Evolutionary conservation across 2,888 invertebrate genomes (phyloP).

Genomic region (Cephus nigrinus): DNA sequence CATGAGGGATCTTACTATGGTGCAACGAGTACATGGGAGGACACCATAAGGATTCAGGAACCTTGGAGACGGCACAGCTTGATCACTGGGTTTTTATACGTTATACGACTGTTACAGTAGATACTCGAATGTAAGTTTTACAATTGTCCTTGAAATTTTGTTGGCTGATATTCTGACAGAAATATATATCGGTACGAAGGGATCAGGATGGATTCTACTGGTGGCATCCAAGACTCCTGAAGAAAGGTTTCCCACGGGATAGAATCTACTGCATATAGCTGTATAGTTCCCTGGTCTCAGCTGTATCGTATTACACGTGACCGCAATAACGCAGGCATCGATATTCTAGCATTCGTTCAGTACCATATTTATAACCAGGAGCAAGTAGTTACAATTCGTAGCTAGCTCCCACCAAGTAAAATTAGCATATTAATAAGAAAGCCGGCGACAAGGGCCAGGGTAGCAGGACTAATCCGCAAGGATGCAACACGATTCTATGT

Average conservation of each 20-base stretch:
- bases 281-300: slow-evolving; percentile 58
- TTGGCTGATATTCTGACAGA: neutral
- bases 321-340: slow-evolving; percentile 36
- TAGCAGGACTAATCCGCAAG: slow-evolving; percentile 61
- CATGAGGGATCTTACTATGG: slow-evolving; percentile 41
- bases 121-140: neutral
- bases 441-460: slow-evolving; percentile 63
- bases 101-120: neutral
- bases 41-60: neutral
- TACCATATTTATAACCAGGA: neutral
- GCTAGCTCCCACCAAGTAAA: slow-evolving; percentile 33
- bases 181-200: neutral
- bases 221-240: neutral
- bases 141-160: neutral
- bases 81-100: neutral
- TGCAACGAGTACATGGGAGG: neutral
- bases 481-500: slow-evolving; percentile 25
- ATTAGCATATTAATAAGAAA: slow-evolving; percentile 67
- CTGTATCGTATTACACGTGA: slow-evolving; percentile 66
- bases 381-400: neutral
- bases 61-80: neutral
- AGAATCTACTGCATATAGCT: neutral
- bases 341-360: neutral
- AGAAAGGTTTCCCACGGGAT: neutral
- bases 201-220: neutral